Percentiles rank a stretch among this genome's conserved stretches.
Conservation (phyloP, 2,888 invertebrate species). For the Drosophila koepferae region DNA sequence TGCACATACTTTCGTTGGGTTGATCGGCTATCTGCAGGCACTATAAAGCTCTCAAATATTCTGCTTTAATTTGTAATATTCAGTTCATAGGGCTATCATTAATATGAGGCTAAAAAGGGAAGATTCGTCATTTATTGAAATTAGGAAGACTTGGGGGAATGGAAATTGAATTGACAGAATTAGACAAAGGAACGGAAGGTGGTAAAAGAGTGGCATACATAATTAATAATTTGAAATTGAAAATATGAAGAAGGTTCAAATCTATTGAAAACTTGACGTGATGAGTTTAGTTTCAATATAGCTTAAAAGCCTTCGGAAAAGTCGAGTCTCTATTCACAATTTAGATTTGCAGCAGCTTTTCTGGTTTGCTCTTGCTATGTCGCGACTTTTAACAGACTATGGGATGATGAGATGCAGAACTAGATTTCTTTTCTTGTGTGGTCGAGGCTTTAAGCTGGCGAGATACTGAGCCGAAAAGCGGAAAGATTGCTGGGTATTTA, state of each 20-base stretch:
- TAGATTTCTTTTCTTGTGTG: too few relatives aligned
- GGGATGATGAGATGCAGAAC: too few relatives aligned
- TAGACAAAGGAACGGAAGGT: neutral
- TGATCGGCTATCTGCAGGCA: neutral
- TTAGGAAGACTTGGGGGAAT: slow-evolving; percentile 1
- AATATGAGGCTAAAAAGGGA: slow-evolving; percentile 30
- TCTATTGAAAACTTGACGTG: too few relatives aligned
- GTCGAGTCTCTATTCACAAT: too few relatives aligned
- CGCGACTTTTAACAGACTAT: too few relatives aligned
- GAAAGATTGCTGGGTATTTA: too few relatives aligned
- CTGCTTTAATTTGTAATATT: slow-evolving; percentile 19
- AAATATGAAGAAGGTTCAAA: neutral
- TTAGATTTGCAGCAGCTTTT: too few relatives aligned
- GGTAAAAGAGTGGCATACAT: neutral
- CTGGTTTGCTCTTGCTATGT: too few relatives aligned
- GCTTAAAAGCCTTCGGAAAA: too few relatives aligned
- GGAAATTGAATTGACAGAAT: neutral
- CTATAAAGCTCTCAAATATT: neutral
- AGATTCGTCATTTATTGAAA: slow-evolving; percentile 11
- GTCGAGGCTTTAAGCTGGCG: too few relatives aligned
- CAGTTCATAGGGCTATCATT: slow-evolving; percentile 14
- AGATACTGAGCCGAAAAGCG: too few relatives aligned
- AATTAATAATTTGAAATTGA: neutral
- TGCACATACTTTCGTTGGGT: slow-evolving; percentile 22
- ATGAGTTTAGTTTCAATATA: too few relatives aligned